Conservation (phyloP, 2,888 invertebrate genomes). For the Heliconius charithonia region DNA sequence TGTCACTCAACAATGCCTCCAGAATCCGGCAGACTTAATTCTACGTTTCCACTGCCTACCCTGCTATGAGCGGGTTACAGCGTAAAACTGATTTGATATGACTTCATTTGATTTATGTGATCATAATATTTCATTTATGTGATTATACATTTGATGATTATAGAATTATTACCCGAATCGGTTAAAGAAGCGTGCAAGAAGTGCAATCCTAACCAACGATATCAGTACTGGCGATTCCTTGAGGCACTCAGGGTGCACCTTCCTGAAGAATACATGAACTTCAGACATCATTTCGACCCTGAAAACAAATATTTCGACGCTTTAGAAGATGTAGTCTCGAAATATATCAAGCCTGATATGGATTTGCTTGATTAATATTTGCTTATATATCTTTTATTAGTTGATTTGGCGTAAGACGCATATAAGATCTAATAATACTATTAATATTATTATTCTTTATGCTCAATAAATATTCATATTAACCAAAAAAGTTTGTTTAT, state of each 20-base stretch:
- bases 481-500: too few species aligned
- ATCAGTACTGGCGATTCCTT: constrained; percentile 39
- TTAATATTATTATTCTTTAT: background rate
- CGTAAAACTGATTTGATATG: too few species aligned
- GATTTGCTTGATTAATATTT: background rate
- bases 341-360: constrained; percentile 1
- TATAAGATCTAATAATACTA: background rate
- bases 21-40: too few species aligned
- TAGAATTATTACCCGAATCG: constrained; percentile 35
- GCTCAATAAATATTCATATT: too few species aligned
- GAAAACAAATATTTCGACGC: constrained; percentile 79
- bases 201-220: constrained; percentile 44
- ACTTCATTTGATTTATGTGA: too few species aligned
- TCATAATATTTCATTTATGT: too few species aligned
- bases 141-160: too few species aligned
- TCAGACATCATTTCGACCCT: constrained; percentile 84
- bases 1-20: too few species aligned
- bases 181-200: constrained; percentile 38
- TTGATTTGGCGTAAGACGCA: background rate
- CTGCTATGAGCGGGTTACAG: too few species aligned
- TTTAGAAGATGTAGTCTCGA: constrained; percentile 61
- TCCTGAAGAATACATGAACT: constrained; percentile 71
- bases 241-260: constrained; percentile 77
- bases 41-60: too few species aligned
- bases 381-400: background rate